Percentiles rank a stretch among this genome's conserved stretches.
Conservation (phyloP, 2,888 invertebrate genomes). For the Abrostola tripartita region DNA sequence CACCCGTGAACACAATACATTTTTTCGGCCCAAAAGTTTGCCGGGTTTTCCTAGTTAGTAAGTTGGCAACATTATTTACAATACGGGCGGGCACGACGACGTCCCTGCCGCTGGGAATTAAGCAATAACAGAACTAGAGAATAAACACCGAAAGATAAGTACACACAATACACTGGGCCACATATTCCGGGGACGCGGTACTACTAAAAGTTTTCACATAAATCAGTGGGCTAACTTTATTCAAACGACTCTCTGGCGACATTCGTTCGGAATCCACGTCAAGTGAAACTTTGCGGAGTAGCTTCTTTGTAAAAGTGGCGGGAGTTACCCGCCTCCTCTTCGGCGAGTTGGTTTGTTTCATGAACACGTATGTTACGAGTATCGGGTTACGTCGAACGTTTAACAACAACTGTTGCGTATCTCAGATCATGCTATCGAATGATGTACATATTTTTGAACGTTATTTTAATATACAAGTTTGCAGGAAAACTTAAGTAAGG, state of each 20-base stretch:
- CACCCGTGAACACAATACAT: not conserved
- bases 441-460: not conserved
- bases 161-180: constrained; percentile 77
- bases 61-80: constrained; percentile 54
- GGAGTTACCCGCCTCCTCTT: constrained; percentile 64
- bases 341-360: constrained; percentile 65
- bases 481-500: not conserved
- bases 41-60: constrained; percentile 34
- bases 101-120: constrained; percentile 70
- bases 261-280: constrained; percentile 84
- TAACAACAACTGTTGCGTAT: constrained; percentile 53
- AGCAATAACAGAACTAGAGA: constrained; percentile 71
- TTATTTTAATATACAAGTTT: not conserved
- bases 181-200: constrained; percentile 73
- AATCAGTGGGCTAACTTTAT: constrained; percentile 86
- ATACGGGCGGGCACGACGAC: constrained; percentile 54
- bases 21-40: constrained; percentile 27
- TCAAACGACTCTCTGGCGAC: constrained; percentile 87
- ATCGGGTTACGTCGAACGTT: constrained; percentile 53
- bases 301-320: constrained; percentile 76
- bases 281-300: constrained; percentile 78
- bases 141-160: constrained; percentile 74
- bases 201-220: constrained; percentile 82
- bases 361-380: constrained; percentile 63
- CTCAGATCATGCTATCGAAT: constrained; percentile 25